Base-by-base conservation (phyloP, 2,113 vertebrate genomes). In the Pipra filicauda region DNA sequence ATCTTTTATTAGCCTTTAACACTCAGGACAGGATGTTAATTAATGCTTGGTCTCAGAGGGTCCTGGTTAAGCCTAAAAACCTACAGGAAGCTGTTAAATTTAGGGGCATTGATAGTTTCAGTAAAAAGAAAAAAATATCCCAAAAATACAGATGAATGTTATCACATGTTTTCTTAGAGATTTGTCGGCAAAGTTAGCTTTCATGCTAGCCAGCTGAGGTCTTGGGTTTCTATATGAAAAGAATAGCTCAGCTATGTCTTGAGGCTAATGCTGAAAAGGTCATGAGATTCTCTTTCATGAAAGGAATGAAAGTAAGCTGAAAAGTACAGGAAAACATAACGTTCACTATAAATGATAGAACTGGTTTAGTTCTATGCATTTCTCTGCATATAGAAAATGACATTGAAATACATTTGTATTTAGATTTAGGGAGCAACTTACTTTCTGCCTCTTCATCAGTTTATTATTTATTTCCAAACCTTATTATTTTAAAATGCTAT, bases 191-290 rank as follows among this genome's bases (percentile, higher is more conserved):
- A 93, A 91, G 94, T 94, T 94, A 88, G 82, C 93, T 97, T 96
- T 97, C 93, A 93, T 82, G 89, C 79, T 96, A 96, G 92, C 94
- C 97, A 95, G 91, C 91, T 97, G 94, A 91, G 88, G 94, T 96
- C 96, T 95, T 91, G 46, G 78, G 85, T 95, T 95, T 93, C 94
- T 95, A 18, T 96, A 96, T 93, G 82, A 97, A 97, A 97, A 93
- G 88, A 97, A 94, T 88, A 96, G 94, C 91, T 93, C 93, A 95
- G 92, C 86, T 96, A 93, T 97, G 88, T 97, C 95, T 96, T 89
- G 93, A 95, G 94, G 96, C 94, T 95, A 96, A 95, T 96, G 88
- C 91, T 92, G 96, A 94, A 97, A 96, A 96, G 95, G 94, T 96
- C 94, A 94, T 91, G 90, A 95, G 90, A 94, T 96, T 97, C 86